These are phyloP conservation scores for Rhinophrynus dorsalis DNA, from an alignment of 2,797 vertebrate genomes.

Conservation along the genomic window DNA sequence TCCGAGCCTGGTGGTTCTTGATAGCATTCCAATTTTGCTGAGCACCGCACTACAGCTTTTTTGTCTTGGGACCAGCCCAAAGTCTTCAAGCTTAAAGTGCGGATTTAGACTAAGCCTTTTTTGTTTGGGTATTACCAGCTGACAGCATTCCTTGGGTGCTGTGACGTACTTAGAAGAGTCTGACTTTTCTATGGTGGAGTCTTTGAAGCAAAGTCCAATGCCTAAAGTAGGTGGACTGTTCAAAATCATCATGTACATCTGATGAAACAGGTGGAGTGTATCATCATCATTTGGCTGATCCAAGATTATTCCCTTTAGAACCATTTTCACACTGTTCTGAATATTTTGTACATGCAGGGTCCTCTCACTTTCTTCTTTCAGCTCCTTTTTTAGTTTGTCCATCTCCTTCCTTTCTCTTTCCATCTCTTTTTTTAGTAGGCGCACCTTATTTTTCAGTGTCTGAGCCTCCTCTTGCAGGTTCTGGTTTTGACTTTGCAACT, in stretches of 20 bases:
- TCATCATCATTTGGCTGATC: too few relatives aligned
- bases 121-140: neutral
- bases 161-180: slow-evolving; percentile 39
- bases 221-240: slow-evolving; percentile 44
- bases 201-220: slow-evolving; percentile 9
- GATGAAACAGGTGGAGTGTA: too few relatives aligned
- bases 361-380: too few relatives aligned
- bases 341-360: too few relatives aligned
- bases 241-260: slow-evolving; percentile 67
- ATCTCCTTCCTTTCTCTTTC: too few relatives aligned
- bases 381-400: too few relatives aligned
- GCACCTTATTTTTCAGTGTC: too few relatives aligned
- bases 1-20: slow-evolving; percentile 40
- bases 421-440: too few relatives aligned
- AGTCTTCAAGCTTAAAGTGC: slow-evolving; percentile 56
- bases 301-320: too few relatives aligned
- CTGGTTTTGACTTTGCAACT: slow-evolving; percentile 56
- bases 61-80: slow-evolving; percentile 58
- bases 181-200: neutral
- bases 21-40: slow-evolving; percentile 45
- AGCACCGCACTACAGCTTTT: slow-evolving; percentile 37
- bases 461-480: slow-evolving; percentile 69
- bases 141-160: neutral
- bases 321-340: too few relatives aligned
- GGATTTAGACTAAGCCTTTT: slow-evolving; percentile 40